phyloP scores from a whole-genome alignment of 2,797 vertebrate species.

The Erithacus rubecula region DNA sequence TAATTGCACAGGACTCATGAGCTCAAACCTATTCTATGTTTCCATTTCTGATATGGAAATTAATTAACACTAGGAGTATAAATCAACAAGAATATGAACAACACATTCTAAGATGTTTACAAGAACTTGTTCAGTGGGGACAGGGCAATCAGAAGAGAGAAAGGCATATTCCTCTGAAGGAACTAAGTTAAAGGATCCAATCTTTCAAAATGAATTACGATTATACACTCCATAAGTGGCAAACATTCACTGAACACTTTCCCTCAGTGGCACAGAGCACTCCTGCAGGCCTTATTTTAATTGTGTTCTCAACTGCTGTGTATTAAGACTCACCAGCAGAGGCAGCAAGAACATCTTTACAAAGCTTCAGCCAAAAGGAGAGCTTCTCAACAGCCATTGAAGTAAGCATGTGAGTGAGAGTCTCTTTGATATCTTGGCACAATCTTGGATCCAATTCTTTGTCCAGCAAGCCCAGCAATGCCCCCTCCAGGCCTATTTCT shows the following conservation, averaged over 20 bases:
- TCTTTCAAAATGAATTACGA: not conserved
- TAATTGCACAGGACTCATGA: not conserved
- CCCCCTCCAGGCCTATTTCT: conserved; percentile 91
- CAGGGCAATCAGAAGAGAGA: not conserved
- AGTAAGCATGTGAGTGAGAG: conserved; percentile 87
- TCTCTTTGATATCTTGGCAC: conserved; percentile 87
- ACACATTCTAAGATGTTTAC: not conserved
- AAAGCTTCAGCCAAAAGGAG: conserved; percentile 91
- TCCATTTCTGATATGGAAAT: not conserved
- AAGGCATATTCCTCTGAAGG: not conserved
- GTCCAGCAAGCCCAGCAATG: conserved; percentile 88
- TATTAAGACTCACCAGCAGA: conserved; percentile 80
- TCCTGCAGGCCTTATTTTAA: not conserved
- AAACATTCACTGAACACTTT: not conserved
- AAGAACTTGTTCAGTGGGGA: not conserved
- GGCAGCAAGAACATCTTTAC: conserved; percentile 91
- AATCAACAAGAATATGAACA: not conserved
- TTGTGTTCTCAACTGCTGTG: not conserved
- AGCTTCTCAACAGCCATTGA: conserved; percentile 85
- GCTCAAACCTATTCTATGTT: not conserved
- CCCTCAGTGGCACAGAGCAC: not conserved
- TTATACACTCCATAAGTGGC: not conserved
- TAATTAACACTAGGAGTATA: not conserved
- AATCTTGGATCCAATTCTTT: conserved; percentile 84
- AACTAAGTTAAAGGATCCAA: not conserved